phyloP scores from a whole-genome alignment of 2,113 vertebrate species.

The Ptychochromis oligacanthus region DNA sequence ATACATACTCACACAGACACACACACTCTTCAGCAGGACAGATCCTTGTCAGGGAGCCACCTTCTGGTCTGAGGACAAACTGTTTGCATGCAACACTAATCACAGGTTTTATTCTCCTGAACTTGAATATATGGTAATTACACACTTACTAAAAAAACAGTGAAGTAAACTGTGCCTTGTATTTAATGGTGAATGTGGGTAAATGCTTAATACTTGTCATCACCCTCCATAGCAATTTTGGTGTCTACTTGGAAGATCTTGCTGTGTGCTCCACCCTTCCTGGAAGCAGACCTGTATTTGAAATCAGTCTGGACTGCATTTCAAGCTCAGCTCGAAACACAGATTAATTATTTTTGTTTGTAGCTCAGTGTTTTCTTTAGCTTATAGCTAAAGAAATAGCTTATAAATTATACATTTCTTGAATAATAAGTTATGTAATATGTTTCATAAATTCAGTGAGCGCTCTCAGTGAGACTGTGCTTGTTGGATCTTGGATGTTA shows the following conservation, averaged over 20 bases:
- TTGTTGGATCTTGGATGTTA: background rate
- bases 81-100: constrained; percentile 47
- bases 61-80: constrained; percentile 15
- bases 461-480: background rate
- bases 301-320: constrained; percentile 11
- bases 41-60: background rate
- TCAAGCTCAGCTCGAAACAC: constrained; percentile 4
- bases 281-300: constrained; percentile 57
- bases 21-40: background rate
- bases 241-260: constrained; percentile 55
- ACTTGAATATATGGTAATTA: constrained; percentile 46
- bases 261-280: constrained; percentile 57
- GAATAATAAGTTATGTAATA: background rate
- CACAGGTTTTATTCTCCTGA: constrained; percentile 48
- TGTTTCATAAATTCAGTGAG: background rate
- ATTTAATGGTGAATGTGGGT: constrained; percentile 51
- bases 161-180: constrained; percentile 35
- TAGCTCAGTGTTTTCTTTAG: background rate
- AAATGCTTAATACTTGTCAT: constrained; percentile 54
- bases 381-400: background rate
- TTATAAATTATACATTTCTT: background rate
- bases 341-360: constrained; percentile 13
- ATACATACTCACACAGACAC: background rate
- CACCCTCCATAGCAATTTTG: constrained; percentile 58
- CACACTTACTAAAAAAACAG: constrained; percentile 37